phyloP scores from a whole-genome alignment of 2,888 invertebrate species.

The Pseudoips prasinana region DNA sequence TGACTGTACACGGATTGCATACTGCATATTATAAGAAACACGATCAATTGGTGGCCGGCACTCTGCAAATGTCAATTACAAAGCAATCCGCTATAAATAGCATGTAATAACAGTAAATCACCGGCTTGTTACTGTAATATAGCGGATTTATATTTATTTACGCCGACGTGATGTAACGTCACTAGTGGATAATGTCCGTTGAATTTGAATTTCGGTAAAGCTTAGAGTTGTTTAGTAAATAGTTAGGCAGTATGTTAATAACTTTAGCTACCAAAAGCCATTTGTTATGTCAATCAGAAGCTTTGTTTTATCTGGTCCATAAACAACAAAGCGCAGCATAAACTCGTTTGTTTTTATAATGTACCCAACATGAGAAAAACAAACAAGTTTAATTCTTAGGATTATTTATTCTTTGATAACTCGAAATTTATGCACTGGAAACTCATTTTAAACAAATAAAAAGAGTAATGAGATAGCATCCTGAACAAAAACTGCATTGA shows the following conservation, averaged over 20 bases:
- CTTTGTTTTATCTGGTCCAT: no score
- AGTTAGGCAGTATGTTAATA: no score
- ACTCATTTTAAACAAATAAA: no score
- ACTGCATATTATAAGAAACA: not conserved
- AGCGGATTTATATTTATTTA: conserved; percentile 19
- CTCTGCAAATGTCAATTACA: conserved; percentile 53
- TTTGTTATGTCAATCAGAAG: no score
- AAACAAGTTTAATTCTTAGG: no score
- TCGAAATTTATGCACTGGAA: no score
- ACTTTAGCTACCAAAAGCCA: no score
- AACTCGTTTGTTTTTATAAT: no score
- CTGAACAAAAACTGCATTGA: not conserved
- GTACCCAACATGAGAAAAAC: no score
- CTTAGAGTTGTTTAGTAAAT: no score
- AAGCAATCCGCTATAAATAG: conserved; percentile 49
- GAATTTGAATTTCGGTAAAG: conserved; percentile 5
- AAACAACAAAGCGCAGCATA: no score
- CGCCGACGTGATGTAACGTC: conserved; percentile 7
- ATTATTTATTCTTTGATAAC: not conserved
- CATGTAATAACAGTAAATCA: conserved; percentile 50
- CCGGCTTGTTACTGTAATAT: conserved; percentile 39
- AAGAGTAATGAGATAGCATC: not conserved
- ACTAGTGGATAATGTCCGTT: conserved; percentile 4
- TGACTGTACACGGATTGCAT: no score
- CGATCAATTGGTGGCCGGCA: conserved; percentile 33